A percentile compares a stretch with the other conserved stretches of the same genome.
phyloP scores from a whole-genome alignment of 2,888 invertebrate species.

The Carterocephalus palaemon region DNA sequence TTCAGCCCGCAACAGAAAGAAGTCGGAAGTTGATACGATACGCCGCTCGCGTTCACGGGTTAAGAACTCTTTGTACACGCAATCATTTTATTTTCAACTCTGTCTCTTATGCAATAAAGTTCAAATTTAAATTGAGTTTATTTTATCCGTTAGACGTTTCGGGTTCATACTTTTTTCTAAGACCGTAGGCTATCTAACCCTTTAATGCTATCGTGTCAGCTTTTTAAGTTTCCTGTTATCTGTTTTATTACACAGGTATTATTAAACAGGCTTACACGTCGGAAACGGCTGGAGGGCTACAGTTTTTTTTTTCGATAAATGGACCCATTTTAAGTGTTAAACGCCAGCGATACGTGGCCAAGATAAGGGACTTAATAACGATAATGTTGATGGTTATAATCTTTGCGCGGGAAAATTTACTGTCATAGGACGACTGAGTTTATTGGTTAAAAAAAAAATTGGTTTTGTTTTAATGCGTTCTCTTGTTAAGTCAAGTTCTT shows the following conservation, averaged over 20 bases:
- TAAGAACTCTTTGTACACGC: slow-evolving; percentile 26
- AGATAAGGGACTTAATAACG: slow-evolving; percentile 10
- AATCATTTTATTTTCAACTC: slow-evolving; percentile 1
- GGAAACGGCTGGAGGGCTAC: slow-evolving; percentile 27
- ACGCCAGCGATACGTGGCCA: slow-evolving; percentile 10
- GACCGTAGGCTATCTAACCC: slow-evolving; percentile 29
- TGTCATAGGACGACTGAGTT: too few species aligned
- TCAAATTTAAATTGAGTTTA: not conserved
- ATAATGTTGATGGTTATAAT: not conserved
- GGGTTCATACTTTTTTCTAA: slow-evolving; percentile 16
- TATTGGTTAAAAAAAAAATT: too few species aligned
- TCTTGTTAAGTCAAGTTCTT: not conserved
- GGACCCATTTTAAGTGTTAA: slow-evolving; percentile 24
- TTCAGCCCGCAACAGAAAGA: slow-evolving; percentile 32
- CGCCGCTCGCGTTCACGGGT: slow-evolving; percentile 27
- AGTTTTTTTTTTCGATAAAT: slow-evolving; percentile 15
- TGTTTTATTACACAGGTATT: slow-evolving; percentile 37
- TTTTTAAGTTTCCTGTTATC: slow-evolving; percentile 39
- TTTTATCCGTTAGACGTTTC: not conserved
- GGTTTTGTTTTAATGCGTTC: too few species aligned
- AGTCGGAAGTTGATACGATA: slow-evolving; percentile 32
- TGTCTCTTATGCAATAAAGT: not conserved
- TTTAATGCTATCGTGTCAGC: slow-evolving; percentile 34
- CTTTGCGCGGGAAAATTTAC: slow-evolving; percentile 4
- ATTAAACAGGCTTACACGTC: slow-evolving; percentile 29